Conservation (phyloP, 2,797 vertebrate species). For the Ptychobarbus kaznakovi region DNA sequence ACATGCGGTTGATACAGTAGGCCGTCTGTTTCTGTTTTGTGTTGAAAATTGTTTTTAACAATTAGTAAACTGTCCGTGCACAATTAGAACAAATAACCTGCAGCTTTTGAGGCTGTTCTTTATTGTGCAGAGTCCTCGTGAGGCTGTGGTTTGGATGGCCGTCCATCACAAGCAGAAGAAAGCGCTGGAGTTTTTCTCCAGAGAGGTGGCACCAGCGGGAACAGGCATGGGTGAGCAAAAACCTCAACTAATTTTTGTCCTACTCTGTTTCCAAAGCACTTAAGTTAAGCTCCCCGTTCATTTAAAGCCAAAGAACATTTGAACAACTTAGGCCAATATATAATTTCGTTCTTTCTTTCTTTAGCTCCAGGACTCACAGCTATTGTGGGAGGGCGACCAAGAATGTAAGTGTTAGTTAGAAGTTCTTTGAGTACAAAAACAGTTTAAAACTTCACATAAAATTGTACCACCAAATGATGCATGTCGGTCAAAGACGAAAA, state of each 20-base stretch:
- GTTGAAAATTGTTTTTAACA: not conserved
- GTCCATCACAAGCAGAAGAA: conserved; percentile 85
- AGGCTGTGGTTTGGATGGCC: conserved; percentile 87
- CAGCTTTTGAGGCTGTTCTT: not conserved
- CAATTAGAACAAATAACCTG: conserved; percentile 8
- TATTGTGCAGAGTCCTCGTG: conserved; percentile 74
- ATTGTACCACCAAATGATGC: not conserved
- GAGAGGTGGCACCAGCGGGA: conserved; percentile 84
- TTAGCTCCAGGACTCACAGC: conserved; percentile 85
- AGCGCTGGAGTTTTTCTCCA: conserved; percentile 84
- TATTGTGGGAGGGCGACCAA: conserved; percentile 81
- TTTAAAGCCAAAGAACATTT: not conserved
- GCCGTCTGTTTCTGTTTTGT: conserved; percentile 30
- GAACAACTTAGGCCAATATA: not conserved
- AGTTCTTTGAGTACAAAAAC: conserved; percentile 18
- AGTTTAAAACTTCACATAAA: not conserved
- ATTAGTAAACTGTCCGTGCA: not conserved
- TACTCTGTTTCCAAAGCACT: conserved; percentile 2
- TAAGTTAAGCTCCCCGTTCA: not conserved
- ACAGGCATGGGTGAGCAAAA: conserved; percentile 85
- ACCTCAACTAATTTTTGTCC: not conserved
- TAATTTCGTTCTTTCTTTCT: conserved; percentile 16
- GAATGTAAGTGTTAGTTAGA: conserved; percentile 77
- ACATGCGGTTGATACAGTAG: conserved; percentile 77
- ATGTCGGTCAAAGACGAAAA: not conserved